Base-by-base conservation (phyloP, 2,797 vertebrate species). In the Labroides dimidiatus region DNA sequence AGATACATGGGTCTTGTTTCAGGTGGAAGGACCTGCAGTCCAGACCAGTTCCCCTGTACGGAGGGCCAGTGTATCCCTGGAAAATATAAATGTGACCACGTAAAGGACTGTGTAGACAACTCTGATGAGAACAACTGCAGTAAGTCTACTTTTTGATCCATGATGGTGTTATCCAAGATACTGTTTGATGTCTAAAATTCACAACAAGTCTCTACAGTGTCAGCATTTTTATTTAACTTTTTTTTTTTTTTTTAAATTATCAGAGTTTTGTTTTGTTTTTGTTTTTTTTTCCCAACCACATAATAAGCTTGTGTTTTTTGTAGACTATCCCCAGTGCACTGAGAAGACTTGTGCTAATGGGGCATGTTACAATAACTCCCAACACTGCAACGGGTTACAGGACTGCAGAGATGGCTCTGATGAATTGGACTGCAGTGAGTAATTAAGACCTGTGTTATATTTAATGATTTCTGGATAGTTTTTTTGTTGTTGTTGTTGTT, bases 331-430 rank as follows among this genome's bases (percentile, higher is more conserved):
- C 50, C 48, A 2, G 1, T 94, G 93, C 80, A 64, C 81, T 13
- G 82, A 94, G 69, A 91, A 86, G 81, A 94, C 88, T 0, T 94
- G 93, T 50, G 87, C 90, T 19, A 93, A 94, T 8, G 89, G 91
- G 4, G 93, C 91, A 66, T 94, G 93, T 72, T 94, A 93, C 78
- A 88, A 80, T 56, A 85, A 91, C 72, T 82, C 91, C 49, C 91
- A 93, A 69, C 86, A 76, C 57, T 94, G 93, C 68, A 92, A 94
- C 17, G 92, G 92, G 10, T 74, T 73, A 0, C 86, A 82, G 69
- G 78, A 94, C 84, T 94, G 93, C 74, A 81, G 93, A 69, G 93
- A 94, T 12, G 93, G 91, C 50, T 93, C 93, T 3, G 93, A 94
- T 77, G 93, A 94, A 73, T 80, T 20, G 69, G 93, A 93, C 80